Conservation (phyloP, 2,888 invertebrate species). For the Rhorus exstirpatorius region DNA sequence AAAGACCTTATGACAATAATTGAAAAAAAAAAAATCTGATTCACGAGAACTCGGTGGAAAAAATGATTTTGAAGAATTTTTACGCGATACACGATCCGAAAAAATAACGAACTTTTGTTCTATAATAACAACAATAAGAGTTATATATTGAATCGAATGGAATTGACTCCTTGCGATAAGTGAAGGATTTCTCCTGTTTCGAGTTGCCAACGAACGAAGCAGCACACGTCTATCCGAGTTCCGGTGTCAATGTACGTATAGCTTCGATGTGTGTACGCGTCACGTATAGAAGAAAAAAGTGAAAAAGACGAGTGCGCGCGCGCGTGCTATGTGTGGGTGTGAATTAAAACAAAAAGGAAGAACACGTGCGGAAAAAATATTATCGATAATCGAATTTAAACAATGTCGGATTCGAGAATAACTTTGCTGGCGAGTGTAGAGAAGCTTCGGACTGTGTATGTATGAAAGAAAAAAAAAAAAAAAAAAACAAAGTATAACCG, state of each 20-base stretch:
- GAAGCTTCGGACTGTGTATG: constrained; percentile 40
- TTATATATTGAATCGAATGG: no score
- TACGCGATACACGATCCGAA: no score
- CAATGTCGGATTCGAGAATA: constrained; percentile 43
- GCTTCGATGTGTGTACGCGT: constrained; percentile 8
- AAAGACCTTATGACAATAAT: not conserved
- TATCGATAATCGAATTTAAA: constrained; percentile 21
- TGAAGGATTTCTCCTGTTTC: constrained; percentile 21
- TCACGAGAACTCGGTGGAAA: not conserved
- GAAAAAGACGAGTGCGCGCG: constrained; percentile 18
- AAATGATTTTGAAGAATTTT: no score
- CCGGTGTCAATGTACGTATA: constrained; percentile 60
- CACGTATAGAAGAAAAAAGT: constrained; percentile 4
- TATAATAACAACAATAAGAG: not conserved
- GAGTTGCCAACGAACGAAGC: constrained; percentile 42
- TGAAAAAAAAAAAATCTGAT: not conserved
- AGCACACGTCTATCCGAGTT: constrained; percentile 48
- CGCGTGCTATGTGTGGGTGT: no score
- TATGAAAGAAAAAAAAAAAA: constrained; percentile 27
- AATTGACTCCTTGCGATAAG: constrained; percentile 7
- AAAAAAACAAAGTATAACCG: not conserved
- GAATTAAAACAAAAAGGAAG: not conserved
- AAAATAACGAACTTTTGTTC: no score
- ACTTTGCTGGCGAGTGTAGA: constrained; percentile 35
- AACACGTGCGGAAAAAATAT: not conserved